These are phyloP conservation scores for Tauraco erythrolophus DNA, from an alignment of 2,113 vertebrate species.

Conservation along the genomic window DNA sequence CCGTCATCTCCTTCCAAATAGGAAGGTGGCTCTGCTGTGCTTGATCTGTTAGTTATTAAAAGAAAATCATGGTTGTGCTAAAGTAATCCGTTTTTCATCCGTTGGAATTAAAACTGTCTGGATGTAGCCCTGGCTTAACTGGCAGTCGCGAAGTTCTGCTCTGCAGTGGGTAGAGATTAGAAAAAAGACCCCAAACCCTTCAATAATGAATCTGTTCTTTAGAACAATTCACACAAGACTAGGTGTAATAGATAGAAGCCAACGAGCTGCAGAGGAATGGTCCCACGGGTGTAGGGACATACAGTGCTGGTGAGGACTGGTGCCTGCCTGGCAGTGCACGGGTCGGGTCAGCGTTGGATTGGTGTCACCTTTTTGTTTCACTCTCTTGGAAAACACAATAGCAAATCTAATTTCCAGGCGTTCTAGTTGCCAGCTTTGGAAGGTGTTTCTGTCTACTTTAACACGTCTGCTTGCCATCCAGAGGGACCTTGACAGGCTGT, in stretches of 20 bases:
- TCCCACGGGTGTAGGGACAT: accelerated
- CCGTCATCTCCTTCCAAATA: background rate
- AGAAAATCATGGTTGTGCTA: background rate
- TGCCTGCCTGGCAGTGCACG: too few species aligned
- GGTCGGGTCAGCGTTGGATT: background rate
- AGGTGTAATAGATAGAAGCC: background rate
- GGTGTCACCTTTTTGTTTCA: background rate
- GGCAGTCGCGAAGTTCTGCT: background rate
- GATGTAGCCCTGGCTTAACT: background rate
- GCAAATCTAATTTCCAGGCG: background rate
- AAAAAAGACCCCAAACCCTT: background rate
- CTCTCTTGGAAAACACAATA: background rate
- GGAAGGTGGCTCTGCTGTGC: background rate
- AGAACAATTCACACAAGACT: accelerated
- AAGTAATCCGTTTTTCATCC: background rate
- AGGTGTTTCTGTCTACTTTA: background rate
- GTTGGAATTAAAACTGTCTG: background rate
- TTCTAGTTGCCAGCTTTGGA: background rate
- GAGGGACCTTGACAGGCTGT: too few species aligned
- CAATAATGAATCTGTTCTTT: background rate
- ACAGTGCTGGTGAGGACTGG: accelerated
- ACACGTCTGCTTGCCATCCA: accelerated
- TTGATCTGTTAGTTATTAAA: background rate
- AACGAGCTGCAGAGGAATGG: accelerated
- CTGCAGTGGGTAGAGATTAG: background rate